A percentile compares a stretch with the other conserved stretches of the same genome.
These are phyloP conservation scores for Thumatha senex DNA, from an alignment of 2,888 invertebrate species.

Conservation along the genomic window DNA sequence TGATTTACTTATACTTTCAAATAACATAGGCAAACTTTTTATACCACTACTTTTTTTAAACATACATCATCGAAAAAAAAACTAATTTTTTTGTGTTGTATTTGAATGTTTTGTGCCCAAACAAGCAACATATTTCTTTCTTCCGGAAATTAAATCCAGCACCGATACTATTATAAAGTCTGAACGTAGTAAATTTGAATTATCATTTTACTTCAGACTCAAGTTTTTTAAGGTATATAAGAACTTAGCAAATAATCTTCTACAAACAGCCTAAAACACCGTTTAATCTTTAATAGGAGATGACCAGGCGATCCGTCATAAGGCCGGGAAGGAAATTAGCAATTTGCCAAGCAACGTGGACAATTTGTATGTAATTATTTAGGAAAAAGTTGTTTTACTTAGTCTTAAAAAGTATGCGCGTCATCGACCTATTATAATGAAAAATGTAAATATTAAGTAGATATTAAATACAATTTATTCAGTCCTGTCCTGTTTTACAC, in stretches of 20 bases:
- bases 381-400: background rate
- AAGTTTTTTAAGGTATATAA: conserved; percentile 1
- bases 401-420: background rate
- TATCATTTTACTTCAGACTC: conserved; percentile 1
- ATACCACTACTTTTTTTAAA: no score
- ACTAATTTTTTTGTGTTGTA: no score
- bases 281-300: conserved; percentile 15
- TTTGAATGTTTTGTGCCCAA: no score
- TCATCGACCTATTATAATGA: background rate
- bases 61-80: no score
- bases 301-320: conserved; percentile 27
- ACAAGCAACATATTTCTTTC: no score
- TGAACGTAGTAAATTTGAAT: background rate
- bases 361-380: background rate
- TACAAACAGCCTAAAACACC: conserved; percentile 11
- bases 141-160: conserved; percentile 2
- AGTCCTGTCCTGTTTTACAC: no score
- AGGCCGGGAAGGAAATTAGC: conserved; percentile 17
- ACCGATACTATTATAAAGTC: background rate
- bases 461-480: no score
- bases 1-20: no score
- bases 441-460: no score
- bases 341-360: conserved; percentile 20
- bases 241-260: conserved; percentile 3
- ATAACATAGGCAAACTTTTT: no score